Evolutionary conservation across 2,888 invertebrate species (phyloP).

Genomic region (Tachina fera): DNA sequence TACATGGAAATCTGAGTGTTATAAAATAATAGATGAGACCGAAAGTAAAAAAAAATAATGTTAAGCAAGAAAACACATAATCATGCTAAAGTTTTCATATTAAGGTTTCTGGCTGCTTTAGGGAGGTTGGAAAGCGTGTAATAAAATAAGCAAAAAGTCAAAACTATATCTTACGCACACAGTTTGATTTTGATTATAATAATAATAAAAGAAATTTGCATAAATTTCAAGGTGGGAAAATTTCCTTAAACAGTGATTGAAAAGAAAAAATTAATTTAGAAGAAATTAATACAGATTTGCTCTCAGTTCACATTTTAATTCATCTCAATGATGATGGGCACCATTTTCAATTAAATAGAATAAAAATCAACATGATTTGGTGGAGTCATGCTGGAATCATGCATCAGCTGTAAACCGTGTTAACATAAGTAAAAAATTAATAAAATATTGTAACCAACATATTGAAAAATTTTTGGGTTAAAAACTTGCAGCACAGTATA

Average conservation of each 20-base stretch:
- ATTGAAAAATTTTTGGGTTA: too few relatives aligned
- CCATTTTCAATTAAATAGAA: too few relatives aligned
- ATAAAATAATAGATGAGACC: constrained; percentile 55
- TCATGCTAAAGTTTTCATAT: constrained; percentile 40
- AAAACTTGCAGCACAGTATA: too few relatives aligned
- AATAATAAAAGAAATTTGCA: constrained; percentile 68
- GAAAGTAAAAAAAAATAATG: constrained; percentile 4
- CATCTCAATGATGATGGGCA: neutral
- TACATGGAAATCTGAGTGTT: constrained; percentile 74
- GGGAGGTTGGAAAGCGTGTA: neutral
- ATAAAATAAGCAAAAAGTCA: constrained; percentile 42
- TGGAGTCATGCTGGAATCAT: too few relatives aligned
- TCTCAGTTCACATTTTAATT: neutral
- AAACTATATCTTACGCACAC: neutral
- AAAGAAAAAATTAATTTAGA: neutral
- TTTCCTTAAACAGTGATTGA: constrained; percentile 9
- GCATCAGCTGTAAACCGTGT: too few relatives aligned
- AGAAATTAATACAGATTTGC: too few relatives aligned
- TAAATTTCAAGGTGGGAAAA: constrained; percentile 28
- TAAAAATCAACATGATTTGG: too few relatives aligned
- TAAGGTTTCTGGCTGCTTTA: constrained; percentile 32
- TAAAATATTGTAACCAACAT: too few relatives aligned
- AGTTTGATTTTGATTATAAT: constrained; percentile 69
- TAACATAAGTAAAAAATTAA: too few relatives aligned
- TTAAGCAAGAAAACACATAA: constrained; percentile 38